Evolutionary conservation across 2,797 vertebrate species (phyloP), one percentile per base, ranked within the genome.

Genomic region (Lepus townsendii): DNA sequence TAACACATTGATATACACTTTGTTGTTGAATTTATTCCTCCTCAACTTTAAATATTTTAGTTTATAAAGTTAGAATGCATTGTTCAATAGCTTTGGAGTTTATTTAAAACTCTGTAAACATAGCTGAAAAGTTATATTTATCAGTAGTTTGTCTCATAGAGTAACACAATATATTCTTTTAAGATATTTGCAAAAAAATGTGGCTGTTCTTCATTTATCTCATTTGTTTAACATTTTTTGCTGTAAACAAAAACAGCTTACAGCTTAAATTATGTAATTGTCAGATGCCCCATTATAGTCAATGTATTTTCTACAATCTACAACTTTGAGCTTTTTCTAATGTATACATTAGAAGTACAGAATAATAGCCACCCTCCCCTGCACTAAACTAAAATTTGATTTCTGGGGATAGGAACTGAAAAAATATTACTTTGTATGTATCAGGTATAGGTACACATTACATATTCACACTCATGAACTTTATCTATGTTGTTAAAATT

Each of bases 401-500:
- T 85, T 26, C 20, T 38, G 3, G 3, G 82, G 27, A 30, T 32
- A 27, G 66, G 7, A 26, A 2, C 4, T 82, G n/a, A 26, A 65
- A 63, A 42, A 42, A 13, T 86, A 68, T 26, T 62, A 47, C 1
- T 94, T 78, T 91, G 22, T 82, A 8, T 85, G 20, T 54, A 54
- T 22, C 88, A 92, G 32, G 38, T 35, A 20, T 35, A 92, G 30
- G 72, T 57, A 77, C 22, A 69, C 27, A 76, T 66, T 66, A 38
- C 1, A 76, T 20, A 71, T 75, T 60, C 7, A 69, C 0, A 50
- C 63, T 35, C 5, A 50, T 3, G 24, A 27, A 47, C 42, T 77
- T 79, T 71, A 73, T 88, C 19, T 72, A 27, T 69, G n/a, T 9
- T 76, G 69, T 92, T 92, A 92, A 82, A 77, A 42, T 87, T 72